Evolutionary conservation across 1,140 invertebrate species (phyloP).

Genomic region (Drosophila ambigua): DNA sequence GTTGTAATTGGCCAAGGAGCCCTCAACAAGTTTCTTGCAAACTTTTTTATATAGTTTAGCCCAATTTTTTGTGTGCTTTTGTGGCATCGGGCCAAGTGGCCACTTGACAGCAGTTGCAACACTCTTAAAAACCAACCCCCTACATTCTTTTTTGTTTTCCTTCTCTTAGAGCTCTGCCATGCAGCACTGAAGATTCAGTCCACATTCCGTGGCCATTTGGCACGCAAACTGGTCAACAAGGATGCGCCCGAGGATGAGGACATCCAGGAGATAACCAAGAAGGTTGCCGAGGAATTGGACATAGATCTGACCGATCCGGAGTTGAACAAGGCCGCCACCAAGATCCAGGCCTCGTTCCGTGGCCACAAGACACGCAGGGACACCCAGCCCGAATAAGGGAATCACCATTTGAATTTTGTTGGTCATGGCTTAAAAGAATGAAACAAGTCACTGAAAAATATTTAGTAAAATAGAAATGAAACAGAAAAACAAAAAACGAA

Average conservation of each 20-base stretch:
- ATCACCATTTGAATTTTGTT: conserved; percentile 56
- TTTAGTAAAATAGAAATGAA: conserved; percentile 21
- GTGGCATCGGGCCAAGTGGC: conserved; percentile 5
- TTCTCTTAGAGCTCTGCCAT: conserved; percentile 90
- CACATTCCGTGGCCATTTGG: conserved; percentile 95
- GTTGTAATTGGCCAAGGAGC: conserved; percentile 45
- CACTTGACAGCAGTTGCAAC: conserved; percentile 48
- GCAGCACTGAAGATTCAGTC: conserved; percentile 97
- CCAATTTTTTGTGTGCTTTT: conserved; percentile 2
- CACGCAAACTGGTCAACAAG: conserved; percentile 88
- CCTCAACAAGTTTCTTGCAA: conserved; percentile 16
- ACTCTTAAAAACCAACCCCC: conserved; percentile 29
- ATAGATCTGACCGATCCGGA: conserved; percentile 94
- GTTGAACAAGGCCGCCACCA: conserved; percentile 94
- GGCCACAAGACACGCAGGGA: conserved; percentile 95
- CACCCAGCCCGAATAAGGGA: conserved; percentile 62
- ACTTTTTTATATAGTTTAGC: not conserved
- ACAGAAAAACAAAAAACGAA: conserved; percentile 29
- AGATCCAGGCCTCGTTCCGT: conserved; percentile 96
- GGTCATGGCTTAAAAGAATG: conserved; percentile 40
- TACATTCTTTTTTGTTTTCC: not conserved
- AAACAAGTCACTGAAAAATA: conserved; percentile 37
- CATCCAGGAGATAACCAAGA: conserved; percentile 83
- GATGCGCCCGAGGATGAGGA: conserved; percentile 84
- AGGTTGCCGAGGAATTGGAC: conserved; percentile 88